Conservation (phyloP, 2,797 vertebrate species). For the Epinephelus coioides region DNA sequence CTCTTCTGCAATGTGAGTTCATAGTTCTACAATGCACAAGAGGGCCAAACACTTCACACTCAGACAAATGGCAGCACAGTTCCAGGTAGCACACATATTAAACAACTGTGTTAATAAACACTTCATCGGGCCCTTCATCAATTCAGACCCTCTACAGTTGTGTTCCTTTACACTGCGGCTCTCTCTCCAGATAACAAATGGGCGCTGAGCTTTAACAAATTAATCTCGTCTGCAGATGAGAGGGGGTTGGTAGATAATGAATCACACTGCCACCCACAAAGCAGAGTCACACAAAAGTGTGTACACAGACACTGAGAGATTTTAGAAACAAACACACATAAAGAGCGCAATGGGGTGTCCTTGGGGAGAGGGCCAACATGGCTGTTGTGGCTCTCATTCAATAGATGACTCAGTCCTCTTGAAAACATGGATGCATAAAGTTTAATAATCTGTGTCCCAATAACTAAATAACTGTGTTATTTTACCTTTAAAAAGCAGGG, state of each 20-base stretch:
- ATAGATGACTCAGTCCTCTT: conserved; percentile 57
- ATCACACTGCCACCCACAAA: conserved; percentile 67
- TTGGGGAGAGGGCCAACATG: conserved; percentile 58
- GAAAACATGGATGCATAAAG: conserved; percentile 30
- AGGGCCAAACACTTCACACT: conserved; percentile 39
- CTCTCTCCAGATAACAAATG: conserved; percentile 62
- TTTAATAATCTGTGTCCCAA: conserved; percentile 29
- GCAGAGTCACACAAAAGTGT: conserved; percentile 31
- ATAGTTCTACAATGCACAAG: conserved; percentile 12
- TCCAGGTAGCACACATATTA: conserved; percentile 18
- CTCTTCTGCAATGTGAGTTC: conserved; percentile 7
- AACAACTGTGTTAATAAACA: conserved; percentile 63
- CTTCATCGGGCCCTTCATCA: conserved; percentile 64
- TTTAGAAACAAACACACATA: conserved; percentile 32
- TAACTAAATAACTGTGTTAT: conserved; percentile 29
- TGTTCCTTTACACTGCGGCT: conserved; percentile 41
- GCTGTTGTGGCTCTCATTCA: conserved; percentile 43
- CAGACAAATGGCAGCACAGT: conserved; percentile 29
- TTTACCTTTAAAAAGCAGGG: conserved; percentile 23
- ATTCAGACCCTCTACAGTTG: conserved; percentile 42
- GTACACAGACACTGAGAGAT: conserved; percentile 5
- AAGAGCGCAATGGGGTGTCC: conserved; percentile 59
- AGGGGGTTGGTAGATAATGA: conserved; percentile 64
- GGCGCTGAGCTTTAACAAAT: conserved; percentile 62
- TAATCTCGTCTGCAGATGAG: conserved; percentile 66